Conservation (phyloP, 2,113 vertebrate species). For the Prinia subflava region DNA sequence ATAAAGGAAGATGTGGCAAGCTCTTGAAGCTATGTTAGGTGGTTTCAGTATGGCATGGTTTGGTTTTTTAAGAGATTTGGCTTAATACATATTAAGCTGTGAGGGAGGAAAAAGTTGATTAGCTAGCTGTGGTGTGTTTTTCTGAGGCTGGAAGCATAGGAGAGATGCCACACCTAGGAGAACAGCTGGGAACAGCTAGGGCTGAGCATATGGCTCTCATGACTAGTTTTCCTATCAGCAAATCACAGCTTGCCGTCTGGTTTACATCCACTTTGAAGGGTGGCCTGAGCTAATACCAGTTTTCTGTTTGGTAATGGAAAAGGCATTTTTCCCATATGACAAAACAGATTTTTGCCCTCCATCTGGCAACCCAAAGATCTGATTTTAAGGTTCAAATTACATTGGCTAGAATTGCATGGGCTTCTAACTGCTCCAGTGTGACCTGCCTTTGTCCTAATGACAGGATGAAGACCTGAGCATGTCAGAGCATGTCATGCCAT, state of each 20-base stretch:
- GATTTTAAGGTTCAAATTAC: background rate
- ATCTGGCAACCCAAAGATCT: background rate
- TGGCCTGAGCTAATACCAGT: background rate
- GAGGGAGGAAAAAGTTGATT: background rate
- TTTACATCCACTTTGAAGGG: background rate
- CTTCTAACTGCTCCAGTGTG: background rate
- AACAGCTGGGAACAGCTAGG: background rate
- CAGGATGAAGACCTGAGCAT: background rate
- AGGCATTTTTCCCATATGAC: constrained; percentile 34
- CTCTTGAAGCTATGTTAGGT: background rate
- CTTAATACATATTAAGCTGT: background rate
- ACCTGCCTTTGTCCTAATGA: background rate
- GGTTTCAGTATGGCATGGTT: background rate
- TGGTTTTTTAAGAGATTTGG: background rate
- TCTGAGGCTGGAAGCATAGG: background rate
- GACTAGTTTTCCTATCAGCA: background rate
- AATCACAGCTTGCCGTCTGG: background rate
- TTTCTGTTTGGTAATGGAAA: background rate
- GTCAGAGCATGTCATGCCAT: background rate
- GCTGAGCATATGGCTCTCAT: background rate
- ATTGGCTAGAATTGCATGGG: background rate
- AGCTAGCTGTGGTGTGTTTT: background rate
- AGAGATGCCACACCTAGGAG: background rate
- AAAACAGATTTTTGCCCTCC: background rate
- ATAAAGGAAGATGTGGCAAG: background rate